Evolutionary conservation across 2,113 vertebrate species (phyloP).

Genomic region (Xenopus laevis): DNA sequence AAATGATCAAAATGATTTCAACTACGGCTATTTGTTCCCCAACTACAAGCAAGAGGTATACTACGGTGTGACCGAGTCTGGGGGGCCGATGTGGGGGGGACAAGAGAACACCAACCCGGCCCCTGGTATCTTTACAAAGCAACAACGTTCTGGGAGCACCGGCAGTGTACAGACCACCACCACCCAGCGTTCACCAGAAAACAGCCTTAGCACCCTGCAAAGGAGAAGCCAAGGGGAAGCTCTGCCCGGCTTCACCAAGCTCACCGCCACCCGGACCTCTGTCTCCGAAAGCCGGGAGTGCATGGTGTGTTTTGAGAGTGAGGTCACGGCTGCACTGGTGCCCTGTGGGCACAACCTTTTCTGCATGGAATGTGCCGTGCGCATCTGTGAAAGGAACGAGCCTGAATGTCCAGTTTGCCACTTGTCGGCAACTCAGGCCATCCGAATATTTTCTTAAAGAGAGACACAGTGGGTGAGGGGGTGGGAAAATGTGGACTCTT

Average conservation of each 20-base stretch:
- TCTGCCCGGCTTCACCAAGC: constrained; percentile 72
- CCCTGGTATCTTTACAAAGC: constrained; percentile 83
- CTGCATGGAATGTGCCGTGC: constrained; percentile 98
- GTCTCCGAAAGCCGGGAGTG: constrained; percentile 82
- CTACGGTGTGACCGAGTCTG: constrained; percentile 74
- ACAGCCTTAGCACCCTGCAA: constrained; percentile 78
- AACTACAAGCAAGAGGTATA: constrained; percentile 81
- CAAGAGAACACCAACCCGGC: constrained; percentile 82
- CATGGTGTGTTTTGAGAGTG: constrained; percentile 97
- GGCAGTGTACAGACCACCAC: constrained; percentile 74
- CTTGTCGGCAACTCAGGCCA: constrained; percentile 94
- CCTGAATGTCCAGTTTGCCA: constrained; percentile 96
- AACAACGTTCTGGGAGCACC: constrained; percentile 83
- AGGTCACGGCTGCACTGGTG: constrained; percentile 93
- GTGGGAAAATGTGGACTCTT: neutral
- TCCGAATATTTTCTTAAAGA: constrained; percentile 96
- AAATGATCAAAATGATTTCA: constrained; percentile 74
- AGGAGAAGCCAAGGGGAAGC: constrained; percentile 87
- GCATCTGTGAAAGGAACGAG: constrained; percentile 95
- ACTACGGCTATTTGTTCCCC: constrained; percentile 83
- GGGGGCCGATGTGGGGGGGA: constrained; percentile 76
- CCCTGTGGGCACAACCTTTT: constrained; percentile 98
- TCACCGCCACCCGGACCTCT: constrained; percentile 65
- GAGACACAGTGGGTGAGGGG: constrained; percentile 22
- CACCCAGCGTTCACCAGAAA: constrained; percentile 67